Evolutionary conservation across 2,888 invertebrate genomes (phyloP).

Genomic region (Caenorhabditis sp.): DNA sequence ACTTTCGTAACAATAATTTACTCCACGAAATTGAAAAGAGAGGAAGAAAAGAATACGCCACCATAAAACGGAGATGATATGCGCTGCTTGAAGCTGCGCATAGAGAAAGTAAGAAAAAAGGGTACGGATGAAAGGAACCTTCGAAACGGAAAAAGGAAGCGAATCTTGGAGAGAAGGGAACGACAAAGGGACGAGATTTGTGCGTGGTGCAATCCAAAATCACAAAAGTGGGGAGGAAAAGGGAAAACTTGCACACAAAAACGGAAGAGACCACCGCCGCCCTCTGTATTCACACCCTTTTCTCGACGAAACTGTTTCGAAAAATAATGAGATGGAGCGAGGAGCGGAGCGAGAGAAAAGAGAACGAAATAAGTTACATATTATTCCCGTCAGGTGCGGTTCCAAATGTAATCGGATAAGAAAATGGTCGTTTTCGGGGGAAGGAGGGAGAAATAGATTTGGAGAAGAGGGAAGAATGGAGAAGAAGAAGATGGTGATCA

Average conservation of each 20-base stretch:
- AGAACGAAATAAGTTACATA: constrained; percentile 46
- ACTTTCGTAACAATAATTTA: constrained; percentile 35
- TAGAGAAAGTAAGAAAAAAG: neutral
- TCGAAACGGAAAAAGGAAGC: constrained; percentile 30
- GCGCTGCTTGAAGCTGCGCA: too few species aligned
- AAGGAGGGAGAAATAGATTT: constrained; percentile 1
- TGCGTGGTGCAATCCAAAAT: constrained; percentile 38
- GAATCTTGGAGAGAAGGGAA: constrained; percentile 21
- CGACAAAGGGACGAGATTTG: constrained; percentile 28
- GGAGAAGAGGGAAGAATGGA: neutral
- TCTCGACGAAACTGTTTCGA: constrained; percentile 30
- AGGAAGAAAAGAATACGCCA: constrained; percentile 14
- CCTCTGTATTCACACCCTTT: constrained; percentile 23
- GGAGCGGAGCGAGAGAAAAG: constrained; percentile 22
- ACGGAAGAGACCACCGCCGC: constrained; percentile 13
- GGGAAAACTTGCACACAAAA: constrained; percentile 17
- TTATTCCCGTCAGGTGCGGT: constrained; percentile 55
- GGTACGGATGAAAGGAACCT: constrained; percentile 12
- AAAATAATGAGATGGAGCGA: constrained; percentile 14
- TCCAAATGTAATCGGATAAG: constrained; percentile 56
- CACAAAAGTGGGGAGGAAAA: constrained; percentile 35
- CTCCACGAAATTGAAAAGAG: constrained; percentile 20
- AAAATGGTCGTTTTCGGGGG: constrained; percentile 25
- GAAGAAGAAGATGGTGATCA: constrained; percentile 19
- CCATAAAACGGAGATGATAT: constrained; percentile 28